phyloP scores from a whole-genome alignment of 2,797 vertebrate species.

The Fistularia commersonii region DNA sequence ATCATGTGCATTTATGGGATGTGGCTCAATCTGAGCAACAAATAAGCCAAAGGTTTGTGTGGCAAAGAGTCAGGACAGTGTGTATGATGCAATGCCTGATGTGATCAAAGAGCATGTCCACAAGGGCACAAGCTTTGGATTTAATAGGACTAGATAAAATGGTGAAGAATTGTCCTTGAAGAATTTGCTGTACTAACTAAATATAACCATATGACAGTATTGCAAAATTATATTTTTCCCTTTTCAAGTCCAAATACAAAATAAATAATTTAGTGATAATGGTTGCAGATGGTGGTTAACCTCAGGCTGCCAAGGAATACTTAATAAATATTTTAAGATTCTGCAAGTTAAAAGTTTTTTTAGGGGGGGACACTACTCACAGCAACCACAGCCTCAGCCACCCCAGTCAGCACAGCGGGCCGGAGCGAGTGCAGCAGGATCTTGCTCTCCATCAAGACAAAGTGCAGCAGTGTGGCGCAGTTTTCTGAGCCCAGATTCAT shows the following conservation, averaged over 20 bases:
- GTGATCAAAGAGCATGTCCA: not conserved
- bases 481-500: conserved; percentile 95
- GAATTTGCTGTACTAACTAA: too few relatives aligned
- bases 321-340: too few relatives aligned
- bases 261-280: too few relatives aligned
- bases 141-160: not conserved
- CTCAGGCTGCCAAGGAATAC: too few relatives aligned
- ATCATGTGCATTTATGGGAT: conserved; percentile 10
- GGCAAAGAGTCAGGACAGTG: not conserved
- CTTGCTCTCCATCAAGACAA: conserved; percentile 91
- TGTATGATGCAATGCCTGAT: not conserved
- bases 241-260: too few relatives aligned
- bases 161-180: too few relatives aligned
- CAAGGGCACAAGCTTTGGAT: not conserved
- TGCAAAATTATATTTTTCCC: too few relatives aligned
- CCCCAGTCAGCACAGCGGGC: conserved; percentile 92
- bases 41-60: not conserved
- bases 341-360: too few relatives aligned
- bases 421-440: conserved; percentile 95
- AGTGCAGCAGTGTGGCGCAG: conserved; percentile 89
- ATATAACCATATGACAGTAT: too few relatives aligned
- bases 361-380: conserved; percentile 74
- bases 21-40: not conserved
- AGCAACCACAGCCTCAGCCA: conserved; percentile 95
- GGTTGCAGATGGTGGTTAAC: too few relatives aligned